Conservation (phyloP, 2,113 vertebrate genomes). For the Oreocharis arfaki region DNA sequence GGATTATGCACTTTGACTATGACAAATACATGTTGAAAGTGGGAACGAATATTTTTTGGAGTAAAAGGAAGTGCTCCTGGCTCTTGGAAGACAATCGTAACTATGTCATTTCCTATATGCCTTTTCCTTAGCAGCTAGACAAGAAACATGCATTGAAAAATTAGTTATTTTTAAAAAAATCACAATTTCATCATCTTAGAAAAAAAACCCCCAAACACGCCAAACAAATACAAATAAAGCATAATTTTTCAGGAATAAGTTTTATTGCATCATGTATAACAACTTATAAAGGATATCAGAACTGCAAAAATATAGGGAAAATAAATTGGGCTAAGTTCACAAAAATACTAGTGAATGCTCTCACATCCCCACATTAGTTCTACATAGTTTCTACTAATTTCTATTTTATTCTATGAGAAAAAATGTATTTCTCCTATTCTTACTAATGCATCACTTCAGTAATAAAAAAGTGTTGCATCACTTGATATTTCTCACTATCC, state of each 20-base stretch:
- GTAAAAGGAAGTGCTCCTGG: conserved; percentile 95
- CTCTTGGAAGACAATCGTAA: conserved; percentile 98
- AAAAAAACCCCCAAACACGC: not conserved
- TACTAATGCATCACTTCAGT: not conserved
- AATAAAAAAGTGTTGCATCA: not conserved
- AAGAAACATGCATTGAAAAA: conserved; percentile 42
- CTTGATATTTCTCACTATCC: not conserved
- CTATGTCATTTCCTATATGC: conserved; percentile 98
- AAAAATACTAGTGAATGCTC: not conserved
- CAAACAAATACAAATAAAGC: not conserved
- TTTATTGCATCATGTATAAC: not conserved
- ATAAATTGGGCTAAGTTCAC: not conserved
- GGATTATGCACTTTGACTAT: conserved; percentile 95
- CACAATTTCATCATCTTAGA: not conserved
- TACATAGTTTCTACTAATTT: not conserved
- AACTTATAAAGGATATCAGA: not conserved
- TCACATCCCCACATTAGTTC: not conserved
- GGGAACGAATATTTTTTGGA: conserved; percentile 94
- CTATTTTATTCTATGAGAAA: not conserved
- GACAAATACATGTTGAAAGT: conserved; percentile 98
- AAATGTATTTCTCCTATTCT: not conserved
- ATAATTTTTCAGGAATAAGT: not conserved
- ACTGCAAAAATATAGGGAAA: not conserved
- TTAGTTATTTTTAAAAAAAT: not conserved
- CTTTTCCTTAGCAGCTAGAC: conserved; percentile 91